Base-by-base conservation (phyloP, 2,797 vertebrate genomes). In the Prionace glauca region DNA sequence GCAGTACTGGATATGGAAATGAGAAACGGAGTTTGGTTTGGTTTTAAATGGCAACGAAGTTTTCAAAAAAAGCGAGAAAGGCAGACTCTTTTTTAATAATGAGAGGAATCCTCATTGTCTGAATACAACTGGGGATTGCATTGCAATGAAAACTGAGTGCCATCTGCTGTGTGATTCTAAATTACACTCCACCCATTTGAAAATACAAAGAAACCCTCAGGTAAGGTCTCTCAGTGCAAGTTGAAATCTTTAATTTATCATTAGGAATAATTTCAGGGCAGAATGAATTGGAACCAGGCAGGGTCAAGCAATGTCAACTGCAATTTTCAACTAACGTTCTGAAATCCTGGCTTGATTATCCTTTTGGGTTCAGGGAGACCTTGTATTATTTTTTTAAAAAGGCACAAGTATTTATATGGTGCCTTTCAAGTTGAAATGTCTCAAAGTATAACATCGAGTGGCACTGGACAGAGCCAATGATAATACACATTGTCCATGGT, bases 181-280 rank as follows among this genome's bases (percentile, higher is more conserved):
- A 94, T 94, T 41, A 94, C 41, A 45, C 91, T 41, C 65, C 65
- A 69, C 91, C 65, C 67, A 41, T 94, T 88, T 24, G 90, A 67
- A 92, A 92, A 65, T 93, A 36, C 36, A 93, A 71, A 41, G 36
- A 94, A 69, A 71, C 20, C 65, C 67, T 94, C 65, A 45, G n/a
- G 91, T 94, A 41, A 90, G 50, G 65, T 94, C 91, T 41, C 91
- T 12, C 36, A 94, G 91, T 12, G 41, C 91, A 36, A 67, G 91
- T 94, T 41, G 3, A 94, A 94, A 94, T 69, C 91, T 71, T 94
- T 45, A 94, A 94, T 71, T 94, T 94, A 94, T 69, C 91, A 93
- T 56, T 71, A 18, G 18, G 65, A 71, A 41, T 94, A 94, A 94
- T 41, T 94, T 71, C n/a, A 94, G 91, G 26, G 24, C 65, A 41